Conservation (phyloP, 2,888 invertebrate genomes). For the Cephonodes hylas region DNA sequence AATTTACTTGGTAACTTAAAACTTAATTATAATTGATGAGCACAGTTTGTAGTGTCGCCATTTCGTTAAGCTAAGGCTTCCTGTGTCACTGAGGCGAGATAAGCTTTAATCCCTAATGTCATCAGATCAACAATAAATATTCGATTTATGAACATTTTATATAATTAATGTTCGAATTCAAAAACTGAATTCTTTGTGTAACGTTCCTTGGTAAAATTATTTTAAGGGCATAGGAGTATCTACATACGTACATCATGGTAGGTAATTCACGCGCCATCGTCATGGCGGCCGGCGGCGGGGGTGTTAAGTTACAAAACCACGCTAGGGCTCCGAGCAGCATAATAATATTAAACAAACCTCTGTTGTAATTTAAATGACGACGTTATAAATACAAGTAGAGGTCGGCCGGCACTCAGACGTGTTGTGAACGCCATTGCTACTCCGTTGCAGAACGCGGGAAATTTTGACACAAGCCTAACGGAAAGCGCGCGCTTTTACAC, state of each 20-base stretch:
- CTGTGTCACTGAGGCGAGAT: too few relatives aligned
- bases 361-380: slow-evolving; percentile 65
- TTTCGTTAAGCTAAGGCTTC: too few relatives aligned
- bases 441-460: slow-evolving; percentile 64
- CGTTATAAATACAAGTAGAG: slow-evolving; percentile 76
- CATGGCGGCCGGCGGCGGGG: slow-evolving; percentile 35
- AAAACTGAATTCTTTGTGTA: too few relatives aligned
- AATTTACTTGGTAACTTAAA: too few relatives aligned
- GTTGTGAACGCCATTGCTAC: slow-evolving; percentile 52
- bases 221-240: too few relatives aligned
- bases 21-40: too few relatives aligned
- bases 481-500: slow-evolving; percentile 30
- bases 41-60: too few relatives aligned
- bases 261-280: not conserved
- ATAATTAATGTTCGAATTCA: too few relatives aligned
- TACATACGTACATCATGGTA: not conserved
- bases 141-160: too few relatives aligned
- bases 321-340: slow-evolving; percentile 65
- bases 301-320: slow-evolving; percentile 66
- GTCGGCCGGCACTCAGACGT: slow-evolving; percentile 55
- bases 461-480: slow-evolving; percentile 56
- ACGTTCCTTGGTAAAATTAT: too few relatives aligned
- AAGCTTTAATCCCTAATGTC: too few relatives aligned
- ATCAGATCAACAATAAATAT: too few relatives aligned
- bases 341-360: slow-evolving; percentile 59